These are phyloP conservation scores for Pocillopora damicornis DNA, from an alignment of 64 coral and sea anemone genomes.

Conservation along the genomic window DNA sequence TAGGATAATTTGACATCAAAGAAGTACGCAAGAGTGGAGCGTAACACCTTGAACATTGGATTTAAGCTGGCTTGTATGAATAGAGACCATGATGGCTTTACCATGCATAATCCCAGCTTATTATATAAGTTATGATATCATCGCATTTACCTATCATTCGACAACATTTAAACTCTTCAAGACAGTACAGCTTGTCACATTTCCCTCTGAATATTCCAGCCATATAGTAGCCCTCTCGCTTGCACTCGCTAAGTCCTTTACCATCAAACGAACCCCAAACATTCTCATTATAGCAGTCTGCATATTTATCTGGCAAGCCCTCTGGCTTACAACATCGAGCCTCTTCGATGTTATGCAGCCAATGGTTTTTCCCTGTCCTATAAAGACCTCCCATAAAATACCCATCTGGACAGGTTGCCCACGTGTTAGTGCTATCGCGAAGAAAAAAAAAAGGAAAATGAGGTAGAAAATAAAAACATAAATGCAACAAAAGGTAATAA, in stretches of 20 bases:
- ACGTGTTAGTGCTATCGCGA: not conserved
- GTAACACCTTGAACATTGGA: not conserved
- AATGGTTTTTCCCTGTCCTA: not conserved
- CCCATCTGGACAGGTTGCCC: slow-evolving; percentile 30
- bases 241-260: slow-evolving; percentile 24
- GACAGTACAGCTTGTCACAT: not conserved
- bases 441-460: not conserved
- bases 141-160: not conserved
- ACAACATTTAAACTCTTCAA: slow-evolving; percentile 12
- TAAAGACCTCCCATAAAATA: slow-evolving; percentile 40
- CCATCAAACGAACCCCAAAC: slow-evolving; percentile 11
- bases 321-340: slow-evolving; percentile 18
- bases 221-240: slow-evolving; percentile 30
- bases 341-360: slow-evolving; percentile 41
- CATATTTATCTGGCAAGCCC: not conserved
- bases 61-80: not conserved
- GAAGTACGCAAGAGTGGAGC: no score
- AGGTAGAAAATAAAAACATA: no score
- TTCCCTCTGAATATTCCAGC: slow-evolving; percentile 13
- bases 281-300: slow-evolving; percentile 19
- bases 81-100: not conserved
- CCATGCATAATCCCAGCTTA: no score
- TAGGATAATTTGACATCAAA: no score
- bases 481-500: no score
- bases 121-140: no score